Conservation (phyloP, 2,797 vertebrate species). For the Leptodactylus fallax region DNA sequence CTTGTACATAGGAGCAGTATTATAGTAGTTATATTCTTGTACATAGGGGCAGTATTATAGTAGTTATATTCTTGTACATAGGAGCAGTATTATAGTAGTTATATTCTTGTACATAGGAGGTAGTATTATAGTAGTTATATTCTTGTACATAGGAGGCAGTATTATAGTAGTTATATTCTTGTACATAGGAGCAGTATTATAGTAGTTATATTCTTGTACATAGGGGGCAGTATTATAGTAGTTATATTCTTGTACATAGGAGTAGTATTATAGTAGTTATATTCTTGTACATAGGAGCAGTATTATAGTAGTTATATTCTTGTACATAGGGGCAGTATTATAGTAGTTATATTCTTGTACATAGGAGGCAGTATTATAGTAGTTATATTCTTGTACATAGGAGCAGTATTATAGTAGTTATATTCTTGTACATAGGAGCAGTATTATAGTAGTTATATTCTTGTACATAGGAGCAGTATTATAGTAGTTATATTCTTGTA, state of each 20-base stretch:
- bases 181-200: background rate
- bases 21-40: slow-evolving; percentile 4
- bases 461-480: background rate
- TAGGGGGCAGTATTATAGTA: background rate
- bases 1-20: background rate
- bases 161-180: slow-evolving; percentile 2
- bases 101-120: background rate
- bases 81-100: background rate
- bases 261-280: no score
- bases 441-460: slow-evolving; percentile 2
- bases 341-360: no score
- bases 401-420: no score
- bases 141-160: background rate
- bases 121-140: slow-evolving; percentile 4
- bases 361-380: no score
- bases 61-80: slow-evolving; percentile 8
- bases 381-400: no score
- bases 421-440: background rate
- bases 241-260: background rate
- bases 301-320: no score
- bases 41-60: background rate
- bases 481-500: background rate
- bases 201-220: background rate
- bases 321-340: no score
- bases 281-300: no score